Base-by-base conservation (phyloP, 2,797 vertebrate species). In the Enteromius trimaculatus region DNA sequence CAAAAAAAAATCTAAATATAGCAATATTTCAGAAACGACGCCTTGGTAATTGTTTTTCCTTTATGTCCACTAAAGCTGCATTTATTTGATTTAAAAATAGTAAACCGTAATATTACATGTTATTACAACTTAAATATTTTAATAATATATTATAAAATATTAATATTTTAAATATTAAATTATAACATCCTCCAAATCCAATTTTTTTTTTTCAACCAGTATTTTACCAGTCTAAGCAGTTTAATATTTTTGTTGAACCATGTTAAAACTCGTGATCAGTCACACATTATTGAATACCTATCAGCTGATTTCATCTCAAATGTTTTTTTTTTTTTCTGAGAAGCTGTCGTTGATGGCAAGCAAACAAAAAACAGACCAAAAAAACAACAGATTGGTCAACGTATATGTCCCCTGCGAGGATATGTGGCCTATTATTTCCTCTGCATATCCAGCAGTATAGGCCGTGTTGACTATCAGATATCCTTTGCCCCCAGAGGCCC, bases 401-500 rank as follows among this genome's bases (percentile, higher is more conserved):
- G 34, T 14, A 2, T 9, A 16, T 17, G 17, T 49, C 19, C 17
- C 51, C 66, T 29, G 17, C 11, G 69, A 82, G 23, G n/a, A n/a
- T n/a, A 55, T 68, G 37, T 34, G 17, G 49, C 49, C 26, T 71
- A 26, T 51, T 31, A 66, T 78, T 51, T 65, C 21, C 78, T 68
- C 31, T 49, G 42, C 21, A 75, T 76, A 62, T 82, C 47, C 79
- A 71, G 55, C 37, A 23, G 7, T 81, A 65, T 75, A 78, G 74
- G 74, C 39, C 58, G 62, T 68, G 74, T 42, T 31, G 62, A 80
- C 77, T 65, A 84, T 84, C 85, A 44, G 31, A 83, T 86, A 72
- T 53, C 64, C 68, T 17, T 65, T 49, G 17, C 69, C 44, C 81
- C 69, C n/a, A 53, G 82, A n/a, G 79, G 7, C 79, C 65, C 21